Evolutionary conservation across 2,888 invertebrate genomes (phyloP).

Genomic region (Drosophila formosana): DNA sequence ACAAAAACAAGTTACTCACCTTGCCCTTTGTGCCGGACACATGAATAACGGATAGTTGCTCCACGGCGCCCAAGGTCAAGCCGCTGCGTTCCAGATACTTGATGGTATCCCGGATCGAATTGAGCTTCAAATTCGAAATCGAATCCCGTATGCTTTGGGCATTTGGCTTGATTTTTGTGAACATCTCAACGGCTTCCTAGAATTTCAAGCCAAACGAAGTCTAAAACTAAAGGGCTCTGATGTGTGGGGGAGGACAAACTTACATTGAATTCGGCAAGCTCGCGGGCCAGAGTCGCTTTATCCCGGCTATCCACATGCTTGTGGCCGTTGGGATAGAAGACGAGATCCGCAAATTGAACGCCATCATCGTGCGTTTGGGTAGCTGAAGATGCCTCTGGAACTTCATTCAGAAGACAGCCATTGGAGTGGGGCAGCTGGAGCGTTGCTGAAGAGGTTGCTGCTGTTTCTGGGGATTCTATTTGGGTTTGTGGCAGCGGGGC

Average conservation of each 20-base stretch:
- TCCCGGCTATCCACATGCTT: background rate
- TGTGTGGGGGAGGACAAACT: slow-evolving; percentile 1
- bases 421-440: background rate
- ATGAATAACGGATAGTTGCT: slow-evolving; percentile 94
- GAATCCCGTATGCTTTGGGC: slow-evolving; percentile 87
- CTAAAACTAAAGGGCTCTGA: too few relatives aligned
- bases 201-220: too few relatives aligned
- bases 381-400: background rate
- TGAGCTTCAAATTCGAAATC: slow-evolving; percentile 72
- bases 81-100: slow-evolving; percentile 89
- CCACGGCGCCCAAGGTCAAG: slow-evolving; percentile 88
- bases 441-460: background rate
- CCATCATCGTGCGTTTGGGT: background rate
- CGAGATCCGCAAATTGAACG: slow-evolving; percentile 45
- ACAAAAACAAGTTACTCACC: slow-evolving; percentile 81
- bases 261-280: slow-evolving; percentile 60
- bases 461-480: background rate
- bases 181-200: slow-evolving; percentile 89
- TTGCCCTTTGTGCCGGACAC: slow-evolving; percentile 99
- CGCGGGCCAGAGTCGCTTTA: slow-evolving; percentile 4
- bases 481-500: slow-evolving; percentile 2
- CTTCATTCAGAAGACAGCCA: background rate
- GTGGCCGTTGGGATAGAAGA: slow-evolving; percentile 50
- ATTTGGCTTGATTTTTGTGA: slow-evolving; percentile 91
- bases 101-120: slow-evolving; percentile 85